These are phyloP conservation scores for Climacteris rufus DNA, from an alignment of 2,113 vertebrate genomes.

Conservation along the genomic window DNA sequence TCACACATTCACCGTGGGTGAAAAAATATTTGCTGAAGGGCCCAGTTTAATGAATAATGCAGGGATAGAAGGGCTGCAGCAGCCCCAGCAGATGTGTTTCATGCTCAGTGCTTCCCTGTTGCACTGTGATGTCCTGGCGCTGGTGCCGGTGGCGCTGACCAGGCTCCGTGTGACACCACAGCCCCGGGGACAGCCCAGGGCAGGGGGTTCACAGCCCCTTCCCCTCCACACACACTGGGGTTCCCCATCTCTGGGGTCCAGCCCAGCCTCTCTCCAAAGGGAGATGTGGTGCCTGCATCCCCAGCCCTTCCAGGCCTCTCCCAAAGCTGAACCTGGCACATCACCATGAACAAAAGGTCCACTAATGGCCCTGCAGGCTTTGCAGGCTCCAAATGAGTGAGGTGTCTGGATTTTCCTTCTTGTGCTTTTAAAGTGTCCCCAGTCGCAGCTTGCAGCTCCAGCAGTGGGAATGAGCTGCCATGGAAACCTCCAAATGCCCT, in stretches of 20 bases:
- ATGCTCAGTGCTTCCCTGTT: not conserved
- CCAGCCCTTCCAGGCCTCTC: not conserved
- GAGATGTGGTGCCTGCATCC: fast-evolving
- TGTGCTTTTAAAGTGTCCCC: conserved; percentile 27
- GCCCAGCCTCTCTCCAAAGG: not conserved
- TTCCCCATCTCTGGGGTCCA: fast-evolving
- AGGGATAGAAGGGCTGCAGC: not conserved
- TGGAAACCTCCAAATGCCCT: conserved; percentile 66
- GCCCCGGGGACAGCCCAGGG: not conserved
- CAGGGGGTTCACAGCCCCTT: not conserved
- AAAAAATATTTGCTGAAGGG: not conserved
- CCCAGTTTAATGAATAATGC: not conserved
- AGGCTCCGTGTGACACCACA: not conserved
- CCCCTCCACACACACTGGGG: fast-evolving
- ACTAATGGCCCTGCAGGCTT: not conserved
- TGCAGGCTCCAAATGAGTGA: not conserved
- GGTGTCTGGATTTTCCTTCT: conserved; percentile 9
- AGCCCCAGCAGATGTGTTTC: not conserved
- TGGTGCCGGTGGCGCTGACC: not conserved
- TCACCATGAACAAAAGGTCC: not conserved
- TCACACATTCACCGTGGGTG: not conserved
- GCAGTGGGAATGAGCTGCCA: conserved; percentile 61
- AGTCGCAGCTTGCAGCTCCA: conserved; percentile 13
- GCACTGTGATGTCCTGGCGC: fast-evolving
- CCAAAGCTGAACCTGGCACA: not conserved